Base-by-base conservation (phyloP, 2,113 vertebrate genomes). In the Megaptera novaeangliae region DNA sequence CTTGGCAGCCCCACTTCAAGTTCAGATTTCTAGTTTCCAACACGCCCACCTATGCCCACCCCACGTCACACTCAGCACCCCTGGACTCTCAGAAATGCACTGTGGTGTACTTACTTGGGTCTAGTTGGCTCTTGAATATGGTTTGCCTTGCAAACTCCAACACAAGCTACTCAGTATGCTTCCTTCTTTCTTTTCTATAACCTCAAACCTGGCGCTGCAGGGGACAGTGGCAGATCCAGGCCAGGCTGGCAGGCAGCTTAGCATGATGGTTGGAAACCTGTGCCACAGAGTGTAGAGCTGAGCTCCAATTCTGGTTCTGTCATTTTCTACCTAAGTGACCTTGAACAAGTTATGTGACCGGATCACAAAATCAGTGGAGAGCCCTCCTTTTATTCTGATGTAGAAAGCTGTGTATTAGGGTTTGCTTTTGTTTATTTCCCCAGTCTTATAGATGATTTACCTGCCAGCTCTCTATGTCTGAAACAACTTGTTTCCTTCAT, bases 31-130 rank as follows among this genome's bases (percentile, higher is more conserved):
- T 2, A 2, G 84, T 17, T 83, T 64, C 46, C 72, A 18, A 1
- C 20, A 80, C 21, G 63, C 36, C 84, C 64, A 29, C 9, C 13
- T 0, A 23, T 11, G 29, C 9, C 13, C 10, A 6, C 36, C 23
- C 29, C n/a, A 13, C 2, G 29, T 17, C 12, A 2, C 5, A 12
- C 7, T 23, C 18, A 27, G n/a, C n/a, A 13, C 25, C 52, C 8
- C 34, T 1, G 11, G 63, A 23, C 68, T 41, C 52, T 29, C 0
- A 12, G 23, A 31, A 36, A 36, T n/a, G 3, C 3, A 0, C 3
- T 10, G 68, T 6, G 21, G 3, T 8, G 14, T 31, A 8, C 8
- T 55, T 8, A 7, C 21, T 3, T 46, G 10, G 8, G 46, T 55
- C 18, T 13, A 5, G 25, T 0, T 41, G 36, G 25, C 29, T 52